phyloP scores from a whole-genome alignment of 2,113 vertebrate genomes.

The Sturnus vulgaris region DNA sequence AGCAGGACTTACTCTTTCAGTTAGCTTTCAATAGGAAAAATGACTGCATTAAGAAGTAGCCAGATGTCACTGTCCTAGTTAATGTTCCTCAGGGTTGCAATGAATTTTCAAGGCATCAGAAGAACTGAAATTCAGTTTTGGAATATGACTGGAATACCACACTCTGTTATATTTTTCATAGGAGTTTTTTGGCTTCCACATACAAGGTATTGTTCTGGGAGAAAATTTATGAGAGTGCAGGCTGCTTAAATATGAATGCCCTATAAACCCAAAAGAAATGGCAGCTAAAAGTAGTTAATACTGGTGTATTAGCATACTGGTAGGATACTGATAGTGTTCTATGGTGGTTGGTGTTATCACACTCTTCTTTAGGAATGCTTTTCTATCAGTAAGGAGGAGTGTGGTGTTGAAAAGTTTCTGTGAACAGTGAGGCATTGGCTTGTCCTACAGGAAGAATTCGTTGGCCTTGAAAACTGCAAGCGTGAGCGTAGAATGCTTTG shows the following conservation, averaged over 20 bases:
- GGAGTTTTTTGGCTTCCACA: background rate
- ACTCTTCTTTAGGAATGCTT: background rate
- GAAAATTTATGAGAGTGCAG: background rate
- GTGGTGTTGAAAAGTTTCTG: background rate
- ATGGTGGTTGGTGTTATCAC: background rate
- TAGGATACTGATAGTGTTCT: background rate
- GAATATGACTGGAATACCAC: background rate
- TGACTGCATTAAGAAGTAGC: background rate
- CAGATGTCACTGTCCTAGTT: background rate
- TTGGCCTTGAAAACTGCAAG: background rate
- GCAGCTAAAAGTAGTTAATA: background rate
- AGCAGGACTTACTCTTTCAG: background rate
- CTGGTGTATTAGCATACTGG: background rate
- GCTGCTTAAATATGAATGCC: background rate
- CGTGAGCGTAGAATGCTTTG: background rate
- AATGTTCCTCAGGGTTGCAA: background rate
- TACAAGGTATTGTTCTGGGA: background rate
- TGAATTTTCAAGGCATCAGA: background rate
- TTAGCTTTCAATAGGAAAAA: background rate
- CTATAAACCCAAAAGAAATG: background rate
- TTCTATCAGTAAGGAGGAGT: background rate
- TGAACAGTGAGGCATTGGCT: background rate
- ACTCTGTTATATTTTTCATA: background rate
- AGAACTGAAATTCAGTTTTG: background rate
- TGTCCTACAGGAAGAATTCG: background rate